These are phyloP conservation scores for Phalanger gymnotis DNA, from an alignment of 2,797 vertebrate species.

Conservation along the genomic window DNA sequence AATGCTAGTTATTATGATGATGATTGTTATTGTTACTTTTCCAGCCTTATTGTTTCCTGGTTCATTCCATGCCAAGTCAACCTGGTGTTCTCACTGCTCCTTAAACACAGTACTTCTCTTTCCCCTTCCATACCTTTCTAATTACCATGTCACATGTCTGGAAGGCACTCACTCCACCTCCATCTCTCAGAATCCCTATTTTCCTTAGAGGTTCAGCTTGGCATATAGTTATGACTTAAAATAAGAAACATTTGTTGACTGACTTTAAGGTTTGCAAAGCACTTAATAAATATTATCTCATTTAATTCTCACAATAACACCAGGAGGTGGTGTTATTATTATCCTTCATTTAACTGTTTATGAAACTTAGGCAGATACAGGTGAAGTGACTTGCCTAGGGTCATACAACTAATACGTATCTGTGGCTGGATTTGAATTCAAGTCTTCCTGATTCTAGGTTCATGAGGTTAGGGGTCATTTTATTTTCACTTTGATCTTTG, in stretches of 20 bases:
- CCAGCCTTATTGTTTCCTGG: not conserved
- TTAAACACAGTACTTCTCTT: not conserved
- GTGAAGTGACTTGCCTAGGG: not conserved
- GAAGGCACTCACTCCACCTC: not conserved
- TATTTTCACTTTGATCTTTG: not conserved
- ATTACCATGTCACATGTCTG: not conserved
- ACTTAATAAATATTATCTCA: not conserved
- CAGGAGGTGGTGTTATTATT: not conserved
- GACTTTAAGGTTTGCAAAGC: not conserved
- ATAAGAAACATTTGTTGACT: not conserved
- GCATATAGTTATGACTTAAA: not conserved
- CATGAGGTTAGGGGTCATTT: not conserved
- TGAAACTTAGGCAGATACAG: not conserved
- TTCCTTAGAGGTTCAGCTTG: not conserved
- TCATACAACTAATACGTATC: not conserved
- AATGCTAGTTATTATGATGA: not conserved
- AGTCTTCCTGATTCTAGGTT: not conserved
- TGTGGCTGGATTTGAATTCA: not conserved
- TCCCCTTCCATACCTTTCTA: not conserved
- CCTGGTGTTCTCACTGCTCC: not conserved
- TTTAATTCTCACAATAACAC: not conserved
- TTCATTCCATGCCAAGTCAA: not conserved
- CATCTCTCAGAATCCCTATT: not conserved
- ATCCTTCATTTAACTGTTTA: not conserved
- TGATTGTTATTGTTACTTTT: not conserved